Evolutionary conservation across 2,113 vertebrate species (phyloP).

Genomic region (Paramormyrops kingsleyae): DNA sequence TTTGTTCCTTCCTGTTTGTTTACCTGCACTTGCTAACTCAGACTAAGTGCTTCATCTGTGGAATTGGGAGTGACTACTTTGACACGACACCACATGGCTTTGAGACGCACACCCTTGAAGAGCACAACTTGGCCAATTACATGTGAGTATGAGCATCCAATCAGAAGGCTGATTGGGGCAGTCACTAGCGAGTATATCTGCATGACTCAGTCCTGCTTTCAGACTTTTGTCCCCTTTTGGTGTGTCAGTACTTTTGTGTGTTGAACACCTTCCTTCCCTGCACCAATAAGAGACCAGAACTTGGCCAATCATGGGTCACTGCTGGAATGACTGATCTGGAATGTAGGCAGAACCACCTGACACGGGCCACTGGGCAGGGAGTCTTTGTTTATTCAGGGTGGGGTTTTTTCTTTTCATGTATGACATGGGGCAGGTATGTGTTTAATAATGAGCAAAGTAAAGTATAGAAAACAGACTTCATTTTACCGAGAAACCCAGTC

Average conservation of each 20-base stretch:
- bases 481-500: background rate
- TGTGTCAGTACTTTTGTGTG: background rate
- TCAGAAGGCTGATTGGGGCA: background rate
- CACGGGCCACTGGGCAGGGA: background rate
- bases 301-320: background rate
- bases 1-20: background rate
- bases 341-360: background rate
- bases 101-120: slow-evolving; percentile 84
- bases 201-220: background rate
- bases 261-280: background rate
- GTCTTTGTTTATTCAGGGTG: background rate
- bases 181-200: background rate
- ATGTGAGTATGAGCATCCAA: slow-evolving; percentile 53
- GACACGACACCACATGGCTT: slow-evolving; percentile 87
- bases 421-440: background rate
- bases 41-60: slow-evolving; percentile 93
- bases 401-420: background rate
- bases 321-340: background rate
- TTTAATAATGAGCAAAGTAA: background rate
- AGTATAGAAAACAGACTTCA: background rate
- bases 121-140: slow-evolving; percentile 85
- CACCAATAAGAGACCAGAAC: background rate
- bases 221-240: background rate
- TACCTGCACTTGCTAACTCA: slow-evolving; percentile 32
- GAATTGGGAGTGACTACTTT: slow-evolving; percentile 89